Base-by-base conservation (phyloP, 2,888 invertebrate species). In the Automeris io region DNA sequence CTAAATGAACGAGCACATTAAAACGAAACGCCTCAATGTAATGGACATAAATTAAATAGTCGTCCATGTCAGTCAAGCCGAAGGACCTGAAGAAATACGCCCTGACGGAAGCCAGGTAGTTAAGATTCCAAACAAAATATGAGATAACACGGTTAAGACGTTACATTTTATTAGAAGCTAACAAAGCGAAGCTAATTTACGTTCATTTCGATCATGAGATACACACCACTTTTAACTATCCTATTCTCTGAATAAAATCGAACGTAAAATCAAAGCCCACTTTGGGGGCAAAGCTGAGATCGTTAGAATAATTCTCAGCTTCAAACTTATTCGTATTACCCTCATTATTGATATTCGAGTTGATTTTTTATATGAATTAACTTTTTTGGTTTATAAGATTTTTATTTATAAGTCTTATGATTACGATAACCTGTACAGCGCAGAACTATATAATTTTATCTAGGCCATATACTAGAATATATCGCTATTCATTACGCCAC, bases 51-150 rank as follows among this genome's bases (percentile, higher is more conserved):
- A 85, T 86, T 83, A 85, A 74, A 76, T 68, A 70, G 79, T 63
- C 77, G 61, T 78, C 70, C 70, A 74, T 65, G 83, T 83, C 85
- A 83, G 62, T 85, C 82, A 83, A 70, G 61, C 45, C 57, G 56
- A 68, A 73, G 75, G 71, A 70, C 62, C 63, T 62, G 51, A 61
- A 69, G 71, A 69, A 63, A 75, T 70, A 72, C 60, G 53, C 60
- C 61, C 54, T 74, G 78, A 74, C 83, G 78, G 82, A 82, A 85
- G 82, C 79, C 85, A 85, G 85, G 85, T 85, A 85, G 83, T 83
- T 73, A 79, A 83, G 83, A 83, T 85, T 58, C 57, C 51, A 74
- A 78, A 82, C 78, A 75, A 78, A 82, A 76, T 79, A 73, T 70
- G 57, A 76, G 85, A 86, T 85, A 83, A 85, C 71, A 65, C 57